These are phyloP conservation scores for Chionodraco myersi DNA, from an alignment of 2,113 vertebrate species.

Conservation along the genomic window DNA sequence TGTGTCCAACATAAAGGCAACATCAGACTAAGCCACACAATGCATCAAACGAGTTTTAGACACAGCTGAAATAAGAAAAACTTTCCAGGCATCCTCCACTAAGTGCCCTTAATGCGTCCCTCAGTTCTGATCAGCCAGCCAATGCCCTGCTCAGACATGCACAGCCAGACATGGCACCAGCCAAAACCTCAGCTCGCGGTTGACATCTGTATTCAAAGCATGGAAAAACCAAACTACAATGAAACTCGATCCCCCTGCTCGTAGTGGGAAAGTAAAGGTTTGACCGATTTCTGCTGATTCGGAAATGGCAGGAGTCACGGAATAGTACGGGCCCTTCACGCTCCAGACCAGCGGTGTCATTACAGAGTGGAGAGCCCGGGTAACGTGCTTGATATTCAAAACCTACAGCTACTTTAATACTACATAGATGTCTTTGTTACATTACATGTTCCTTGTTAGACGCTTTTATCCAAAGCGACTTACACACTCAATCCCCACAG, in stretches of 20 bases:
- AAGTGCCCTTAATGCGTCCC: constrained; percentile 38
- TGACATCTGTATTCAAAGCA: constrained; percentile 73
- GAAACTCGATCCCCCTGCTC: constrained; percentile 60
- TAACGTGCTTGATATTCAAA: constrained; percentile 29
- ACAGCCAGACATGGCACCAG: constrained; percentile 67
- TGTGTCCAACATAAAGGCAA: constrained; percentile 33
- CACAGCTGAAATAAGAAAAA: constrained; percentile 55
- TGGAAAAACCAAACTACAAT: constrained; percentile 56
- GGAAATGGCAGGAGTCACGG: constrained; percentile 34
- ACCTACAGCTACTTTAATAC: background rate
- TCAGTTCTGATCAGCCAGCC: constrained; percentile 66
- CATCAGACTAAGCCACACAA: constrained; percentile 54
- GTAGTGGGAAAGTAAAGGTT: constrained; percentile 54
- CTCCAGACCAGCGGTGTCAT: constrained; percentile 25
- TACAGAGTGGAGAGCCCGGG: background rate
- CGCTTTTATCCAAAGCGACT: too few relatives aligned
- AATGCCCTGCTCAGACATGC: constrained; percentile 69
- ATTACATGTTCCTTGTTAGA: too few relatives aligned
- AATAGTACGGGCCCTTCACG: constrained; percentile 6
- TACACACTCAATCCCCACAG: too few relatives aligned
- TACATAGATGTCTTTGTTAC: background rate
- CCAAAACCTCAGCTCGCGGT: constrained; percentile 65
- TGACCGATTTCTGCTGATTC: constrained; percentile 59
- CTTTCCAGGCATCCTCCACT: constrained; percentile 56
- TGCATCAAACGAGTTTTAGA: constrained; percentile 66